Percentiles rank a stretch among this genome's conserved stretches.
Evolutionary conservation across 1,140 invertebrate genomes (phyloP).

Genomic region (Homarus americanus): DNA sequence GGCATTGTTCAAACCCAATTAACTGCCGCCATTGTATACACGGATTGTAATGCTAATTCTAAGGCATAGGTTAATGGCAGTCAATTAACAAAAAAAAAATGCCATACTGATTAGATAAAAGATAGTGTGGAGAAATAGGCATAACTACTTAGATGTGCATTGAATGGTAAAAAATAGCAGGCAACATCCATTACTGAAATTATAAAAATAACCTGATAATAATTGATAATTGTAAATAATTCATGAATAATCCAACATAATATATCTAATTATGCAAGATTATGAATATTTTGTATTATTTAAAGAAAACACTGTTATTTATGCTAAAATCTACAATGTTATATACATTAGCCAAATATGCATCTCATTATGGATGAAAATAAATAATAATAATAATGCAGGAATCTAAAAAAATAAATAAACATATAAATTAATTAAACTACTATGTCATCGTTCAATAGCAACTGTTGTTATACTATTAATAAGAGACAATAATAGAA

Average conservation of each 20-base stretch:
- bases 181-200: constrained; percentile 20
- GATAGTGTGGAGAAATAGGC: not conserved
- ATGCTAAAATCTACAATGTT: not conserved
- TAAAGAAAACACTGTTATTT: not conserved
- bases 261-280: not conserved
- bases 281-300: constrained; percentile 2
- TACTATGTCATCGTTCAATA: not conserved
- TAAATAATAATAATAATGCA: not conserved
- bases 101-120: not conserved
- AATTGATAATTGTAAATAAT: constrained; percentile 5
- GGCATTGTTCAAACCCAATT: not conserved
- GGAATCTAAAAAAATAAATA: not conserved
- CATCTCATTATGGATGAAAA: not conserved
- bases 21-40: not conserved
- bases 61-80: not conserved
- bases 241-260: not conserved
- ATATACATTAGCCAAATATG: constrained; percentile 27
- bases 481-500: not conserved
- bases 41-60: constrained; percentile 20
- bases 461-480: not conserved
- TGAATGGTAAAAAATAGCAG: constrained; percentile 39
- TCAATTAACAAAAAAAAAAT: not conserved
- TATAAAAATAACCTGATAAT: not conserved
- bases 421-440: not conserved
- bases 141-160: constrained; percentile 44